Evolutionary conservation across 2,888 invertebrate species (phyloP).

Genomic region (Mactromeris polynyma): DNA sequence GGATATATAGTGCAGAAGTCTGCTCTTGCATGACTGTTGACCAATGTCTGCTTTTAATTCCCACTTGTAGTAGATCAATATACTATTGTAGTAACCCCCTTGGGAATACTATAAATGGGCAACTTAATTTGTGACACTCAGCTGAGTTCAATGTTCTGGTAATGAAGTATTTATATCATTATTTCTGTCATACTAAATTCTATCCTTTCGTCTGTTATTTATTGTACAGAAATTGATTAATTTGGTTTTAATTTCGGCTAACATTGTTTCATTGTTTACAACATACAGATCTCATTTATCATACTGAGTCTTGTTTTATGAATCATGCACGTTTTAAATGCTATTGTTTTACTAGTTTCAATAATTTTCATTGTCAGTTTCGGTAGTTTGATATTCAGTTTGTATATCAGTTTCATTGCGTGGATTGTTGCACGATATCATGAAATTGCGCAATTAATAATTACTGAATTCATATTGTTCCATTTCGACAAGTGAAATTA

Average conservation of each 20-base stretch:
- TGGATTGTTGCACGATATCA: not conserved
- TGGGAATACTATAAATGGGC: not conserved
- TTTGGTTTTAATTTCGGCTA: not conserved
- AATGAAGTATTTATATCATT: slow-evolving; percentile 5
- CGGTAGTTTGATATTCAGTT: not conserved
- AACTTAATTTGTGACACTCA: not conserved
- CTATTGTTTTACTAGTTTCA: slow-evolving; percentile 1
- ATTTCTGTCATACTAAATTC: not conserved
- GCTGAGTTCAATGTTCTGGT: not conserved
- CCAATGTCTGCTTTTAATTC: not conserved
- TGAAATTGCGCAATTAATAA: not conserved
- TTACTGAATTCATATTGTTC: not conserved
- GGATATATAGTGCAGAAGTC: too few species aligned
- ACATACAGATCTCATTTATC: not conserved
- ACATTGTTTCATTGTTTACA: not conserved
- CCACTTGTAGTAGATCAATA: slow-evolving; percentile 1
- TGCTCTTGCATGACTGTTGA: not conserved
- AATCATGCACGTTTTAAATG: not conserved
- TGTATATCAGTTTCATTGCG: slow-evolving; percentile 6
- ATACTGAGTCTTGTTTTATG: not conserved
- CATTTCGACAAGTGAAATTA: not conserved
- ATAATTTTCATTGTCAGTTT: not conserved
- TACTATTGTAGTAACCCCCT: not conserved
- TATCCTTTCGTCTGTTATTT: not conserved
- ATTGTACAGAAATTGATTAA: not conserved